Percentiles rank a stretch among this genome's conserved stretches.
Conservation (phyloP, 2,113 vertebrate species). For the Pterocles burchelli region DNA sequence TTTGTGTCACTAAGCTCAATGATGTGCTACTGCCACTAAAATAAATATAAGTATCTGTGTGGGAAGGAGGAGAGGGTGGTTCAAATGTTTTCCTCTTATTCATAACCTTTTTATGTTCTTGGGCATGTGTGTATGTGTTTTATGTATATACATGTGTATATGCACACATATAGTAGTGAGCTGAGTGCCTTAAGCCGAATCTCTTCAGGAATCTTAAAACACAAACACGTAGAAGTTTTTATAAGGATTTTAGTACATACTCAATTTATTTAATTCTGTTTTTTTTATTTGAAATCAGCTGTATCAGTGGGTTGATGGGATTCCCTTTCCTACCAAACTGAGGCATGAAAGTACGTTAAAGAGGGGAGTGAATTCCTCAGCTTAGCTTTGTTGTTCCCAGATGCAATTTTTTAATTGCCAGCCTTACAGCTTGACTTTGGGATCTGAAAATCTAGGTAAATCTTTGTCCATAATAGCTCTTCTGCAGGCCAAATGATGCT, state of each 20-base stretch:
- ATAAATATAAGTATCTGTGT: not conserved
- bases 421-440: not conserved
- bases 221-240: not conserved
- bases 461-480: constrained; percentile 7
- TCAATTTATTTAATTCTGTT: not conserved
- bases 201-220: not conserved
- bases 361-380: not conserved
- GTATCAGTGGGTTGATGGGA: not conserved
- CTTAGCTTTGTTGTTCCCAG: constrained; percentile 1
- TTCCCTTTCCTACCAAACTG: not conserved
- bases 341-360: not conserved
- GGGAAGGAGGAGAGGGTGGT: not conserved
- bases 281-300: not conserved
- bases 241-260: not conserved
- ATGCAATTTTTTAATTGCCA: not conserved
- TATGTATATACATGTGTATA: too few species aligned
- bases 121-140: not conserved
- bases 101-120: not conserved
- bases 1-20: not conserved
- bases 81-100: not conserved
- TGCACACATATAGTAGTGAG: accelerated
- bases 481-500: not conserved
- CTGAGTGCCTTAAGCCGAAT: not conserved
- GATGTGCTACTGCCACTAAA: not conserved
- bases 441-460: constrained; percentile 5